Base-by-base conservation (phyloP, 2,113 vertebrate species). In the Vidua chalybeata region DNA sequence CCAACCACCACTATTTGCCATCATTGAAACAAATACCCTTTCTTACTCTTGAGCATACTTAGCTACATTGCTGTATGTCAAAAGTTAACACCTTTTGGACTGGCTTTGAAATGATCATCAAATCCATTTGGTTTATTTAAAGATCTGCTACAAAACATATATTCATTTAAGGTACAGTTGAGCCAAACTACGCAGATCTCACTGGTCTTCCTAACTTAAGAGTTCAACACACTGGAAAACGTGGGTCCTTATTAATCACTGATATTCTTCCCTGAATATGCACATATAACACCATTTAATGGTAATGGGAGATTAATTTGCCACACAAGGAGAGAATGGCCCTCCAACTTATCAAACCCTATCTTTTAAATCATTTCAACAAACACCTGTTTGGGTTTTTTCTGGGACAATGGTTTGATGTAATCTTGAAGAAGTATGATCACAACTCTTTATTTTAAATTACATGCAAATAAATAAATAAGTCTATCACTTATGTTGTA, bases 1-100 rank as follows among this genome's bases (percentile, higher is more conserved):
- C 79, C 87, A 96, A 76, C 75, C 74, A 92, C 64, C 78, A 72
- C 87, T 97, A 74, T 95, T 96, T 97, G 88, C 68, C 82, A 97
- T 72, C 59, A 84, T 2, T 96, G 55, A 91, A 97, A 90, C 72
- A 94, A 94, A 92, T 89, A 81, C 16, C 19, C 15, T 94, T 95
- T 62, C 27, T 52, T 76, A 87, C 92, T 88, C 86, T 82, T 92
- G 79, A 96, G 48, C 92, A 91, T 39, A 84, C 68, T 96, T 86
- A 89, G 54, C 84, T 97, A 51, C 67, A 49, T 48, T 76, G 80
- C 79, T 85, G 19, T 58, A 74, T 94, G 86, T 82, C 62, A 93
- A 68, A 95, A 96, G 92, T 96, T 96, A 90, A 89, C 74, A 84
- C 41, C 35, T 35, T 35, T 35, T 84, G 68, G 26, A 35, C 28